Evolutionary conservation across 53 echinoderm and acorn worm species (phyloP), one percentile per base, ranked within the genome.

Genomic region (Patiria pectinifera): DNA sequence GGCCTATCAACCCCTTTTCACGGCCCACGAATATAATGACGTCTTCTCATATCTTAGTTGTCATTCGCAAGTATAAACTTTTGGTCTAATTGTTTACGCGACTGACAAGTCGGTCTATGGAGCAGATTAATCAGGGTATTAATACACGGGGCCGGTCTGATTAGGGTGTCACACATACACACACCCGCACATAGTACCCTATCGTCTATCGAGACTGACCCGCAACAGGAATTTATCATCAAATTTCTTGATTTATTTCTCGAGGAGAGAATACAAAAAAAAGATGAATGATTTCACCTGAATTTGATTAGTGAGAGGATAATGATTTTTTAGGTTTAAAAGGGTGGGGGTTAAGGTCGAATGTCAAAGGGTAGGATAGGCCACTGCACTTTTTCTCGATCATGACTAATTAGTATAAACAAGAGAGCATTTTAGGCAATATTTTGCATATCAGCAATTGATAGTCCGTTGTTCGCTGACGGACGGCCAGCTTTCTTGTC

Each of bases 41-140:
- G 89, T 61, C 79, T 80, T 61, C 80, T 12, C 81, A 66, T 63
- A 81, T 62, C 90, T 45, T 24, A 90, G 90, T 90, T 90, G 90
- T 90, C 90, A 90, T 81, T 80, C 63, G 60, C 90, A 80, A 81
- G 81, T 81, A 81, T 90, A 90, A 90, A 90, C 90, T 90, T 89
- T 46, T 22, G 80, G 80, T 90, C 81, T 90, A 90, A 90, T 90
- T 90, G 90, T 90, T 90, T 90, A 90, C 90, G 66, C 21, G 62
- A 90, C 44, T 90, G 90, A 80, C 90, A 90, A 80, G 47, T 63
- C 47, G 26, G 66, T 80, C 90, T 63, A 66, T 21, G 45, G 63
- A 90, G 59, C 44, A 66, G 81, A 90, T 90, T 90, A 81, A 90
- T 90, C 81, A 81, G 66, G 81, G 69, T 69, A 90, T 81, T 90